Evolutionary conservation across 2,888 invertebrate genomes (phyloP).

Genomic region (Notocelia uddmanniana): DNA sequence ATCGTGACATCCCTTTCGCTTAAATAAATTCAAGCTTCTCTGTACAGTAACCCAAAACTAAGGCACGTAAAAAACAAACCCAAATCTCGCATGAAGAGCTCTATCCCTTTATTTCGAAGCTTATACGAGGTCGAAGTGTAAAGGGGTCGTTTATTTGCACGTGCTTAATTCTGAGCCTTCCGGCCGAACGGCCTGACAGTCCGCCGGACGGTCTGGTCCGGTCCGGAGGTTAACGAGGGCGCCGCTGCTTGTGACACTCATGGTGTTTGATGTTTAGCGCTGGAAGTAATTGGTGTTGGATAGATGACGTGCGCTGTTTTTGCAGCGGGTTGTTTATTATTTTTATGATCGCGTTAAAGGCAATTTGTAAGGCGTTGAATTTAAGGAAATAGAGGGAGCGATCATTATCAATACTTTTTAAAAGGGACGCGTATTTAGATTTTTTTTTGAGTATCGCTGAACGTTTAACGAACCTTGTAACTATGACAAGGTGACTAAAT

Average conservation of each 20-base stretch:
- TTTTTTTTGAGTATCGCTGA: background rate
- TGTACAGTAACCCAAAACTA: constrained; percentile 9
- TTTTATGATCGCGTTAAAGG: constrained; percentile 2
- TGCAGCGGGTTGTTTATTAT: constrained; percentile 12
- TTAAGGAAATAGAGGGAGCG: background rate
- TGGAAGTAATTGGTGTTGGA: constrained; percentile 41
- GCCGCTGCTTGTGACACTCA: constrained; percentile 36
- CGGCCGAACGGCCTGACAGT: constrained; percentile 3
- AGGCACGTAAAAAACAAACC: constrained; percentile 20
- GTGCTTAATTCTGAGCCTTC: constrained; percentile 60
- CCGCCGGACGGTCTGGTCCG: constrained; percentile 20
- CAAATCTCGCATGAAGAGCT: constrained; percentile 33
- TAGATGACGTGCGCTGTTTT: constrained; percentile 23
- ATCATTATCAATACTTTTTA: background rate
- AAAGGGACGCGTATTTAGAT: background rate
- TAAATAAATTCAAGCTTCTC: background rate
- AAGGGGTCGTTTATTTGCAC: constrained; percentile 55
- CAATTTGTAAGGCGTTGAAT: background rate
- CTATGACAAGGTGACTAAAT: background rate
- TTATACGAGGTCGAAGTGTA: constrained; percentile 37
- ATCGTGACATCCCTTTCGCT: background rate
- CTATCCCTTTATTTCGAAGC: constrained; percentile 42
- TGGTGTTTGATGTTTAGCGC: constrained; percentile 43
- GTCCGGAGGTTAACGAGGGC: constrained; percentile 56
- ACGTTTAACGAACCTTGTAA: background rate